These are phyloP conservation scores for Carcharodon carcharias DNA, from an alignment of 2,797 vertebrate genomes.

Conservation along the genomic window DNA sequence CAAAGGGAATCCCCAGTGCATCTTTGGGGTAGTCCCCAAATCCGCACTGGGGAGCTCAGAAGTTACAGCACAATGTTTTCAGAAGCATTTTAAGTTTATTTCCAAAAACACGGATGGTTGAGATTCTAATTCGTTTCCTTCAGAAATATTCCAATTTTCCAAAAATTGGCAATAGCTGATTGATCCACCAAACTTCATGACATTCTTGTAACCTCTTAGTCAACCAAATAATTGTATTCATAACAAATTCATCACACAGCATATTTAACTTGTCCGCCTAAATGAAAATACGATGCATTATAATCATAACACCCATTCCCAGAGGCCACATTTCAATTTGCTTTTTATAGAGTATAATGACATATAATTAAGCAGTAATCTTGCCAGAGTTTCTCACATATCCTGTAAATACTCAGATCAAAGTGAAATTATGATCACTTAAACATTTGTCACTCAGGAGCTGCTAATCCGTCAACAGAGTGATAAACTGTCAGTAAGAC, in stretches of 20 bases:
- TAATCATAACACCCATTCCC: constrained; percentile 56
- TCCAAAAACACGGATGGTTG: neutral
- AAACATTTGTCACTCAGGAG: constrained; percentile 50
- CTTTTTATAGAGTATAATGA: constrained; percentile 57
- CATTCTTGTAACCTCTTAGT: constrained; percentile 53
- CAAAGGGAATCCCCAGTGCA: no score
- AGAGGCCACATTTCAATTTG: constrained; percentile 63
- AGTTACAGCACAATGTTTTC: neutral
- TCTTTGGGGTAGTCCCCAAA: no score
- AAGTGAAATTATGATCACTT: constrained; percentile 54
- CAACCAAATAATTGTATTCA: constrained; percentile 63
- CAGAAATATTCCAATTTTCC: constrained; percentile 55
- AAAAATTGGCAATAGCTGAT: constrained; percentile 26
- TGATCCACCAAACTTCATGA: constrained; percentile 53
- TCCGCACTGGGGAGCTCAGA: no score
- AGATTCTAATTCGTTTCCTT: constrained; percentile 51
- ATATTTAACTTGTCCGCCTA: constrained; percentile 66
- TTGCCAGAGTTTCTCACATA: constrained; percentile 58
- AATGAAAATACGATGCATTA: constrained; percentile 61
- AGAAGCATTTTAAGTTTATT: neutral
- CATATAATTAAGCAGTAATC: constrained; percentile 60
- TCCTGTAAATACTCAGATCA: constrained; percentile 57
- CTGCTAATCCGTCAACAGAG: constrained; percentile 48
- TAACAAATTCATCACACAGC: constrained; percentile 62
- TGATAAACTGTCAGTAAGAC: constrained; percentile 46